Evolutionary conservation across 2,888 invertebrate species (phyloP).

Genomic region (Hydroisotoma schaefferi): DNA sequence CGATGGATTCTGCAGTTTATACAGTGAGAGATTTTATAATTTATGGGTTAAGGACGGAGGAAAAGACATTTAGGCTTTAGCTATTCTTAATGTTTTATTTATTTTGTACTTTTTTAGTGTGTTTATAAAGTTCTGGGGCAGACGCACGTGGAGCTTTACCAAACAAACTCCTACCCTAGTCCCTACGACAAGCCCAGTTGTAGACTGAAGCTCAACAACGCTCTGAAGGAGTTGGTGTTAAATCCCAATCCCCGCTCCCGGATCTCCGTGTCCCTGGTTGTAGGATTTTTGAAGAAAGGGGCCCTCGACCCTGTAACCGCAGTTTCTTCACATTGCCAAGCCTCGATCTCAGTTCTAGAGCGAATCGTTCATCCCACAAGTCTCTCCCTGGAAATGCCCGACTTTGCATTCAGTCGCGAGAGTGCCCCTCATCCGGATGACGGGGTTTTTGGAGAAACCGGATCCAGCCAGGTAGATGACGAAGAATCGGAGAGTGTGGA

Average conservation of each 20-base stretch:
- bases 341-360: constrained; percentile 20
- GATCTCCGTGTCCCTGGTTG: constrained; percentile 13
- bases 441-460: background rate
- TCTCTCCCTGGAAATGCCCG: constrained; percentile 16
- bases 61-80: too few relatives aligned
- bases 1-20: constrained; percentile 13
- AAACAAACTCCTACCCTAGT: constrained; percentile 10
- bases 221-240: constrained; percentile 3
- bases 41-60: background rate
- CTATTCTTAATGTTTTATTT: too few relatives aligned
- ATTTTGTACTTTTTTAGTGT: constrained; percentile 16
- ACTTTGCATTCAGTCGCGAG: background rate
- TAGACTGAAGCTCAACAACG: constrained; percentile 11
- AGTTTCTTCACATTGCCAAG: constrained; percentile 16
- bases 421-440: background rate
- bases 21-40: constrained; percentile 17
- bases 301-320: constrained; percentile 12
- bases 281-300: constrained; percentile 17
- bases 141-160: constrained; percentile 8
- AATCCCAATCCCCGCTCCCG: constrained; percentile 22
- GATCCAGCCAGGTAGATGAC: background rate
- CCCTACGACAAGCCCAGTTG: constrained; percentile 20
- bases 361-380: constrained; percentile 30
- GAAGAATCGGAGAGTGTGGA: background rate
- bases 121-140: constrained; percentile 22